A percentile compares a stretch with the other conserved stretches of the same genome.
Evolutionary conservation across 2,888 invertebrate species (phyloP).

Genomic region (Eilema griseolum): DNA sequence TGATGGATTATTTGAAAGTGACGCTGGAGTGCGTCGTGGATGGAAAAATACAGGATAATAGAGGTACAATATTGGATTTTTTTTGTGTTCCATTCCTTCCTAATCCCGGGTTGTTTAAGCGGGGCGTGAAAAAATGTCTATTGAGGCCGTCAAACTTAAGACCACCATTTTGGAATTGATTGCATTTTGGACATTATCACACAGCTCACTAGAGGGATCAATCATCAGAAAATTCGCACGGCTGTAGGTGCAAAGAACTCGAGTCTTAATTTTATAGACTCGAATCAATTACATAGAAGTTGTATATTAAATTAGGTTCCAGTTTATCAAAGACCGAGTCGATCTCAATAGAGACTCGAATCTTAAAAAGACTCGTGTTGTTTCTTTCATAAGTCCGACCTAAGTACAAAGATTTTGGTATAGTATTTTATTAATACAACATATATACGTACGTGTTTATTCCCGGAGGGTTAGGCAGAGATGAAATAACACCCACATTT

Average conservation of each 20-base stretch:
- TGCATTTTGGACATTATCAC: neutral
- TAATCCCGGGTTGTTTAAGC: slow-evolving; percentile 2
- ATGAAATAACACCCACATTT: no score
- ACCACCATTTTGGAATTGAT: neutral
- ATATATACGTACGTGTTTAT: no score
- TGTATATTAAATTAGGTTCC: neutral
- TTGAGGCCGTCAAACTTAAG: neutral
- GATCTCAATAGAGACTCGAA: neutral
- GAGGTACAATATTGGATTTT: neutral
- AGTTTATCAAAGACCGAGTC: neutral
- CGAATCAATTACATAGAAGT: neutral
- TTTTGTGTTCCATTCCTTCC: neutral
- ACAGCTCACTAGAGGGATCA: neutral
- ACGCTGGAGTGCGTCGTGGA: neutral
- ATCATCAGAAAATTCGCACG: neutral
- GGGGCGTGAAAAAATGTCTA: neutral
- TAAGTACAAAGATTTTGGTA: no score
- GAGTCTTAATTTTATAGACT: neutral
- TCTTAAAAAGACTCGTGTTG: neutral
- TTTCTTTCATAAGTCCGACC: no score
- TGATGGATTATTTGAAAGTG: slow-evolving; percentile 7
- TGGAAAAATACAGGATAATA: neutral
- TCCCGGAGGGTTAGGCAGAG: no score
- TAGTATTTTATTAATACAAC: no score
- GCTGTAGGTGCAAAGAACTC: neutral